phyloP scores from a whole-genome alignment of 1,140 invertebrate species.

The Drosophila pruinosa region DNA sequence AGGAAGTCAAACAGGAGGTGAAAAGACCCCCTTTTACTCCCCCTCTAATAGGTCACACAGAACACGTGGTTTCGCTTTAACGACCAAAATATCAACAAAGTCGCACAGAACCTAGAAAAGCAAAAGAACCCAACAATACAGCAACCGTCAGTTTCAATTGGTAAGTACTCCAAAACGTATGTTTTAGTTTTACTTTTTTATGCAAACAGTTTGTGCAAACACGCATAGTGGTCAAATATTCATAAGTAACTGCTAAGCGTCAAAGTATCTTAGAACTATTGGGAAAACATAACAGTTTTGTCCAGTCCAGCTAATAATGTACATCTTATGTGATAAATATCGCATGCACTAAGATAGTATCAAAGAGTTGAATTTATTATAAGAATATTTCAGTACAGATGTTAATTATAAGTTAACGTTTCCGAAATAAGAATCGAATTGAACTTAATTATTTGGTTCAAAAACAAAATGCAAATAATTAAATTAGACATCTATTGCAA shows the following conservation, averaged over 20 bases:
- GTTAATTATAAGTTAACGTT: too few species aligned
- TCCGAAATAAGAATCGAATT: too few species aligned
- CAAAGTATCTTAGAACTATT: not conserved
- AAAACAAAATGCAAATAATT: too few species aligned
- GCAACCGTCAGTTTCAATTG: conserved; percentile 43
- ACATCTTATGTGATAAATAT: too few species aligned
- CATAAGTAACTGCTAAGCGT: not conserved
- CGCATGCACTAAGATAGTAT: too few species aligned
- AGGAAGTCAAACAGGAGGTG: conserved; percentile 1
- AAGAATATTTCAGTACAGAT: too few species aligned
- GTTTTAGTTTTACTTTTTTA: conserved; percentile 55
- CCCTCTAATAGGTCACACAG: conserved; percentile 31
- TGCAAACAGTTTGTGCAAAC: conserved; percentile 41
- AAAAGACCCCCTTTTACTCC: not conserved
- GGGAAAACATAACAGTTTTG: too few species aligned
- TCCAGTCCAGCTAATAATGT: too few species aligned
- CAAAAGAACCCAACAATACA: conserved; percentile 11
- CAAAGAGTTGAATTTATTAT: too few species aligned
- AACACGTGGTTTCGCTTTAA: conserved; percentile 59
- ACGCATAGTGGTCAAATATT: conserved; percentile 36
- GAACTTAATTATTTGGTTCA: too few species aligned
- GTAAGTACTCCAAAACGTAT: conserved; percentile 44
- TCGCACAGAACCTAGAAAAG: conserved; percentile 12
- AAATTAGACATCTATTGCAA: too few species aligned
- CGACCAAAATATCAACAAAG: conserved; percentile 59